These are phyloP conservation scores for Epinotia ramella DNA, from an alignment of 2,888 invertebrate genomes.

Conservation along the genomic window DNA sequence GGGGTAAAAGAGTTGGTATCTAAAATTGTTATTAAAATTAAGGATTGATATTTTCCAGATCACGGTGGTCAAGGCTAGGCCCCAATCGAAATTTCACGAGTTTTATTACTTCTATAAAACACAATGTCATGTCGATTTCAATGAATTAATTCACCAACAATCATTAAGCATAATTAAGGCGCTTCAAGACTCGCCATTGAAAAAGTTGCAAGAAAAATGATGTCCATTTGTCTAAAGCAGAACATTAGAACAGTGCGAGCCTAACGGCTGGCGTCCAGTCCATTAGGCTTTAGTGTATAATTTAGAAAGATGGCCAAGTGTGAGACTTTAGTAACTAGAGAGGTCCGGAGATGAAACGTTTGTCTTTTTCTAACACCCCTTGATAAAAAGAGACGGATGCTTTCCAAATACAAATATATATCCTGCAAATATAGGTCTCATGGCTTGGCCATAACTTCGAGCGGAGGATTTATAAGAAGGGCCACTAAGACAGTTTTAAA, in stretches of 20 bases:
- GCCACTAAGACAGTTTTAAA: too few relatives aligned
- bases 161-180: constrained; percentile 41
- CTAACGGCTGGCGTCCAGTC: constrained; percentile 68
- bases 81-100: neutral
- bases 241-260: constrained; percentile 61
- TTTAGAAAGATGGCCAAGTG: constrained; percentile 60
- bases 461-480: too few relatives aligned
- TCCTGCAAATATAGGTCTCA: too few relatives aligned
- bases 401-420: too few relatives aligned
- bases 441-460: too few relatives aligned
- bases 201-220: constrained; percentile 53
- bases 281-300: constrained; percentile 64
- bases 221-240: constrained; percentile 52
- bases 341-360: too few relatives aligned
- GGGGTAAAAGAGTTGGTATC: too few relatives aligned
- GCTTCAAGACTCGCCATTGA: constrained; percentile 42
- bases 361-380: too few relatives aligned
- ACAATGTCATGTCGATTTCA: neutral
- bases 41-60: too few relatives aligned
- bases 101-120: neutral
- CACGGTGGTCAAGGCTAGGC: too few relatives aligned
- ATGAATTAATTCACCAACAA: constrained; percentile 11
- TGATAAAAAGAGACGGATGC: too few relatives aligned
- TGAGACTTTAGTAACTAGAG: neutral
- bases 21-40: too few relatives aligned